These are phyloP conservation scores for Rhincodon typus DNA, from an alignment of 2,797 vertebrate genomes.

Conservation along the genomic window DNA sequence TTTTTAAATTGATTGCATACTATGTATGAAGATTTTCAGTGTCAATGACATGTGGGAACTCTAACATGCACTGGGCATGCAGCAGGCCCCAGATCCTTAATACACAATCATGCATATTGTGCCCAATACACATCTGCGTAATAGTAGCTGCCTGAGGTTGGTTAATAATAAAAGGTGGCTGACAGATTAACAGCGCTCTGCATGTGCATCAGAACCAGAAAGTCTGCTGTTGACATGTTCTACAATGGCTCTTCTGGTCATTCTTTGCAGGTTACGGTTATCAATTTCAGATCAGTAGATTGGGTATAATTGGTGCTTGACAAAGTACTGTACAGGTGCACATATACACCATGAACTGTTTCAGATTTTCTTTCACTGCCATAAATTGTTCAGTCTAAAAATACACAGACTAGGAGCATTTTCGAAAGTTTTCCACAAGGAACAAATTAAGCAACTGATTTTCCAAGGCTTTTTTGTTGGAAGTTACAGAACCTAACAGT, in stretches of 20 bases:
- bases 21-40: background rate
- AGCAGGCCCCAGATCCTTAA: background rate
- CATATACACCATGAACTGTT: background rate
- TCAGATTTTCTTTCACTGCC: background rate
- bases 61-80: background rate
- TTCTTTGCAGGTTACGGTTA: background rate
- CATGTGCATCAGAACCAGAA: background rate
- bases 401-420: background rate
- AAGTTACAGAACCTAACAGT: background rate
- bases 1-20: background rate
- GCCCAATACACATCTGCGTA: no score
- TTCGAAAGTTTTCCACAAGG: background rate
- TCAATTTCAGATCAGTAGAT: background rate
- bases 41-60: background rate
- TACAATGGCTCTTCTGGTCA: background rate
- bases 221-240: background rate
- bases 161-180: background rate
- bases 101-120: background rate
- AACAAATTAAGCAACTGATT: background rate
- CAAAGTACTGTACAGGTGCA: background rate
- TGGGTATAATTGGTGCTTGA: background rate
- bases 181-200: background rate
- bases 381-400: background rate
- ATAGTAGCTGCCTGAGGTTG: background rate
- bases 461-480: background rate